Base-by-base conservation (phyloP, 2,797 vertebrate species). In the Mormyrus proboscirostris region DNA sequence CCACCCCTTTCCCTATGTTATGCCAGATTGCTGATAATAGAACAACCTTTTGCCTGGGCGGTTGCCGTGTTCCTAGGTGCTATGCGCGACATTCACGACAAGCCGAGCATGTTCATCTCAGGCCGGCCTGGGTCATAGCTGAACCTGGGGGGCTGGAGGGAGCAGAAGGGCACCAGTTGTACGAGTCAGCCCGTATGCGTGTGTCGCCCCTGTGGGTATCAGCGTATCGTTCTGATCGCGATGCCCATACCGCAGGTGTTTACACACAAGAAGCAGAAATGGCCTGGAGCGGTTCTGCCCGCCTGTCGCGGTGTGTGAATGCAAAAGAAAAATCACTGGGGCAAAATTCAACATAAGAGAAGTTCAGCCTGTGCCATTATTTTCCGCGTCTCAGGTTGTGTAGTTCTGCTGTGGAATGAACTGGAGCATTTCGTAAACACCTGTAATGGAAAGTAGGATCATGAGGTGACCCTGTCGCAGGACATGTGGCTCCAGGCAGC, bases 11-110 rank as follows among this genome's bases (percentile, higher is more conserved):
- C n/a, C 47, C 41, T 57, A 53, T 62, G 57, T 90, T 88, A 76
- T 88, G 89, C 55, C 49, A 82, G 4, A 49, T 83, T 41, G 49
- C 90, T 90, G 88, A 89, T 89, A 88, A 90, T 90, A 91, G 49
- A 86, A 47, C 89, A 90, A 90, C 84, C 89, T 88, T 90, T 69
- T 86, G 51, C 2, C 49, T 50, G 59, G 41, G 57, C 2, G 12
- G 44, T 49, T 7, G 25, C 41, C 82, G n/a, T 73, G 82, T 86
- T 88, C 44, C 86, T 86, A 55, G 49, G 82, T 88, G 79, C 65
- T 53, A 88, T 65, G 73, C 86, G 51, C 82, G 51, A 62, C 22
- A 69, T 88, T 76, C 38, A 44, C n/a, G 2, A 2, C 38, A n/a
- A 16, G 55, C 86, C 51, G 3, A 59, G 69, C 44, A 29, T 90